phyloP scores from a whole-genome alignment of 2,797 vertebrate genomes.

The Huso huso region DNA sequence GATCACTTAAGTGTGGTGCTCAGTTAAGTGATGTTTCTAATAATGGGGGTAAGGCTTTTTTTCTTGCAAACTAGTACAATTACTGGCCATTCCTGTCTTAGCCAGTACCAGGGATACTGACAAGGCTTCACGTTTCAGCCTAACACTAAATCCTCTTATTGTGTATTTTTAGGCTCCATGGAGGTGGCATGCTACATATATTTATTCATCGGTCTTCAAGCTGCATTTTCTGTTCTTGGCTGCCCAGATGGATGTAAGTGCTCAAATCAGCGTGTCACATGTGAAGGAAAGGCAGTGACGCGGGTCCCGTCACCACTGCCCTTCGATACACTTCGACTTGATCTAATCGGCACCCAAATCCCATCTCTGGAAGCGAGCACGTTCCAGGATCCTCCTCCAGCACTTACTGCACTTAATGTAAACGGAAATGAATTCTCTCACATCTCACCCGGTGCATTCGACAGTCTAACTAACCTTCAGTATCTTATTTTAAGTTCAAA shows the following conservation, averaged over 20 bases:
- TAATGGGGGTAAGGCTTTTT: too few species aligned
- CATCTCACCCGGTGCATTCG: slow-evolving; percentile 65
- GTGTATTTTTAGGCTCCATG: slow-evolving; percentile 34
- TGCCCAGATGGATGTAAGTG: slow-evolving; percentile 52
- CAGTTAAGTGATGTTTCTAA: too few species aligned
- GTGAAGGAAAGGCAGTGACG: slow-evolving; percentile 34
- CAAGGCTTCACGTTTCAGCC: too few species aligned
- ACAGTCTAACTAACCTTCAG: slow-evolving; percentile 53
- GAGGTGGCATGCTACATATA: slow-evolving; percentile 27
- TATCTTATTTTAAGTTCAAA: slow-evolving; percentile 62
- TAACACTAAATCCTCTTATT: too few species aligned
- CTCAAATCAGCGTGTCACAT: slow-evolving; percentile 2
- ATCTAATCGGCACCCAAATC: slow-evolving; percentile 36
- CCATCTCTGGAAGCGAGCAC: slow-evolving; percentile 42
- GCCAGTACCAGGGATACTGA: too few species aligned
- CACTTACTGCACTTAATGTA: slow-evolving; percentile 31
- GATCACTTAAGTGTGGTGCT: too few species aligned
- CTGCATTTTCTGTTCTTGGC: slow-evolving; percentile 24
- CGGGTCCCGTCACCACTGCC: slow-evolving; percentile 44
- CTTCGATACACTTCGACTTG: slow-evolving; percentile 22
- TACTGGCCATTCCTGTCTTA: too few species aligned
- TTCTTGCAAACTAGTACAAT: too few species aligned
- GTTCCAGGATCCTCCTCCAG: slow-evolving; percentile 34
- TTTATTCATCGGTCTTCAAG: slow-evolving; percentile 40
- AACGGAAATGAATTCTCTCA: slow-evolving; percentile 34